Evolutionary conservation across 2,888 invertebrate species (phyloP).

Genomic region (Protonemura montana): DNA sequence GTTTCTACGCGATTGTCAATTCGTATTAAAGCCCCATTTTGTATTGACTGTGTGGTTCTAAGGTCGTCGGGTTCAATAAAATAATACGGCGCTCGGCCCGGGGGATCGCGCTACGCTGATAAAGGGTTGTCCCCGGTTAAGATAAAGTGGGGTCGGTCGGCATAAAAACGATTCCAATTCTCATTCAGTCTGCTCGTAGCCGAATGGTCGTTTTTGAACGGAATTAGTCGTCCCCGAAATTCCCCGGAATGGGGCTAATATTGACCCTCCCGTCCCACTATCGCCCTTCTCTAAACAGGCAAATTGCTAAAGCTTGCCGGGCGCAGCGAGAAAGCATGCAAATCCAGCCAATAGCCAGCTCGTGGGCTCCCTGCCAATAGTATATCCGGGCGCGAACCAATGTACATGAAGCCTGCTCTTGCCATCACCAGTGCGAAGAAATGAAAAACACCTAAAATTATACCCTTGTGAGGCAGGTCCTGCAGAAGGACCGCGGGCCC

Average conservation of each 20-base stretch:
- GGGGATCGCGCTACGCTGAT: background rate
- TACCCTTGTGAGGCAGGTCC: background rate
- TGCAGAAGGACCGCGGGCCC: background rate
- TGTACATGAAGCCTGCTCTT: background rate
- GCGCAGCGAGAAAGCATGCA: constrained; percentile 20
- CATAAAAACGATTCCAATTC: constrained; percentile 15
- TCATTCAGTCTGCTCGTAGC: background rate
- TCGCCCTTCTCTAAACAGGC: constrained; percentile 23
- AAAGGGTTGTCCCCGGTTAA: constrained; percentile 15
- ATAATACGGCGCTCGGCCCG: background rate
- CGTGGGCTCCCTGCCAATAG: constrained; percentile 16
- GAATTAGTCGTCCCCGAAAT: constrained; percentile 31
- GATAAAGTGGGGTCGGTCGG: background rate
- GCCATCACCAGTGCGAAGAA: background rate
- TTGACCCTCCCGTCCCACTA: constrained; percentile 28
- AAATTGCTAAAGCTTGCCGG: constrained; percentile 1
- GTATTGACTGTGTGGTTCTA: background rate
- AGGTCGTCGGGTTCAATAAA: background rate
- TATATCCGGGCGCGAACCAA: background rate
- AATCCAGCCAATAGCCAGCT: constrained; percentile 9
- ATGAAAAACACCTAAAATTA: constrained; percentile 20
- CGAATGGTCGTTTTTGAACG: constrained; percentile 23
- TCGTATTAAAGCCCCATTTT: background rate
- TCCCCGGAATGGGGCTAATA: constrained; percentile 28
- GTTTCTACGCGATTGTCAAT: background rate